A percentile compares a stretch with the other conserved stretches of the same genome.
Conservation (phyloP, 2,797 vertebrate species). For the Enteromius afrohamiltoni region DNA sequence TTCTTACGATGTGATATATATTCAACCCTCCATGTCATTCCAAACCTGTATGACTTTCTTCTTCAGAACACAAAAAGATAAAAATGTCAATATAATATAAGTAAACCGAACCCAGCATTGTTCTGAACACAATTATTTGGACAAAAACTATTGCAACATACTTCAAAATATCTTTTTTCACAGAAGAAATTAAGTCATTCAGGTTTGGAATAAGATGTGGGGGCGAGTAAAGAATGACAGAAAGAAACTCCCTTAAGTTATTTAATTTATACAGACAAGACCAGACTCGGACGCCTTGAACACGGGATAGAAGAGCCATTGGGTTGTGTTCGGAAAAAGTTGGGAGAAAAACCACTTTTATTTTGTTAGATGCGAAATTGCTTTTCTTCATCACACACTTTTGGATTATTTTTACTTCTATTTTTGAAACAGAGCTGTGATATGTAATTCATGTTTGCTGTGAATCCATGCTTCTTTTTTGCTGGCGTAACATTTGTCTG, state of each 20-base stretch:
- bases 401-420: not conserved
- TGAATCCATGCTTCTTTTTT: not conserved
- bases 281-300: not conserved
- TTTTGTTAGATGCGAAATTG: not conserved
- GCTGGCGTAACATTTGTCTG: not conserved
- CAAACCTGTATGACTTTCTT: not conserved
- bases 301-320: too few relatives aligned
- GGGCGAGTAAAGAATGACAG: not conserved
- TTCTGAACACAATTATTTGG: not conserved
- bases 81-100: not conserved
- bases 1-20: not conserved
- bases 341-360: not conserved
- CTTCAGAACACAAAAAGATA: not conserved
- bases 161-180: not conserved
- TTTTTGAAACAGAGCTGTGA: not conserved
- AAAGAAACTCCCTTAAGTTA: not conserved
- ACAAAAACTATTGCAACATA: not conserved
- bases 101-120: not conserved
- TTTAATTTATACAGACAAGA: not conserved
- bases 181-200: not conserved
- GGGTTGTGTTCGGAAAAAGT: not conserved
- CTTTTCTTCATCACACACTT: not conserved
- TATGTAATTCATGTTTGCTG: conserved; percentile 1
- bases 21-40: not conserved
- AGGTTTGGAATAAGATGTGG: not conserved